Base-by-base conservation (phyloP, 2,888 invertebrate species). In the Phaonia tiefii region DNA sequence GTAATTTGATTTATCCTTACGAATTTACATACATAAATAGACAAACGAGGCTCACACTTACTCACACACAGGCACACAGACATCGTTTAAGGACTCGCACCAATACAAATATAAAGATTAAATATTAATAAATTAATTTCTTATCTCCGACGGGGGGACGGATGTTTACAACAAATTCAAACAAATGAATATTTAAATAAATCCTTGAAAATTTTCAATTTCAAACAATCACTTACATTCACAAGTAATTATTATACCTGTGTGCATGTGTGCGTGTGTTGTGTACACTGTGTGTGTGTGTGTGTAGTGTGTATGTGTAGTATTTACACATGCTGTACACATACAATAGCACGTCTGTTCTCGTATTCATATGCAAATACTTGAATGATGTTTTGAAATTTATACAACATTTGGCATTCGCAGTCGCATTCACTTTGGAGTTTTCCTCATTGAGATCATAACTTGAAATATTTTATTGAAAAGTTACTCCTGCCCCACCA, bases 61-160 rank as follows among this genome's bases (percentile, higher is more conserved):
- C 56, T 11, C 3, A 20, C 56, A 51, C 51, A 8, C 2, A 17
- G 0, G 3, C 31, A 46, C 3, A 56, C 26, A 10, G 22, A 49
- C 2, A 51, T 37, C 13, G 1, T 8, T 26, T 26, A 42, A 49
- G 42, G 37, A 20, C 13, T 17, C 26, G 25, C 56, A 22, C 56
- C 22, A 56, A 39, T n/a, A 63, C 39, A 54, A 63, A 42, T 15
- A 46, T 42, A 69, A 75, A 73, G 63, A 75, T 76, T 76, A 73
- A 80, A 76, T 58, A 80, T 76, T 80, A 73, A 76, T 73, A 80
- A 76, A 76, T 73, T 73, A 80, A 73, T 75, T 75, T 20, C 72
- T 73, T 72, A 73, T 80, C 69, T 72, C 22, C 39, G 75, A 66
- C 51, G 72, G 72, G n/a, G n/a, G n/a, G n/a, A n/a, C n/a, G n/a